Evolutionary conservation across 1,140 invertebrate genomes (phyloP).

Genomic region (Zaprionus africanus): DNA sequence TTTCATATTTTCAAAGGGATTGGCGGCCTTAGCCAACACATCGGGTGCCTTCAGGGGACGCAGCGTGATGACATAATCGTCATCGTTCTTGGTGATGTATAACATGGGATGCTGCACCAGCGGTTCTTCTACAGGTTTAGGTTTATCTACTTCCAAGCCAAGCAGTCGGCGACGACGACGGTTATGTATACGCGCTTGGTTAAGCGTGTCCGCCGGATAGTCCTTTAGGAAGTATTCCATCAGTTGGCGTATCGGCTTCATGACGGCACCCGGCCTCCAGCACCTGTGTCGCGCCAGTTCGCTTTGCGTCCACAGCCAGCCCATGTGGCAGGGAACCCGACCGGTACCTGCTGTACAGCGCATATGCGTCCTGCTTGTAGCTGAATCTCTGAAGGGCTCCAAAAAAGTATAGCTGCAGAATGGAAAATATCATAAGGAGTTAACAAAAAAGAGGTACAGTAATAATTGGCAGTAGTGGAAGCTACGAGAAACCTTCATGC

Average conservation of each 20-base stretch:
- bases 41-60: conserved; percentile 71
- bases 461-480: background rate
- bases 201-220: conserved; percentile 60
- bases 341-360: background rate
- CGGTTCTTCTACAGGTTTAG: background rate
- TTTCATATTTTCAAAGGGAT: conserved; percentile 75
- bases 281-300: conserved; percentile 58
- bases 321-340: conserved; percentile 72
- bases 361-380: background rate
- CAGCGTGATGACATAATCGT: conserved; percentile 73
- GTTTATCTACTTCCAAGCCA: background rate
- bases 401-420: conserved; percentile 29
- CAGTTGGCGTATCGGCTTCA: conserved; percentile 66
- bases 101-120: conserved; percentile 74
- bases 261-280: conserved; percentile 76
- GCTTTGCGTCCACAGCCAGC: conserved; percentile 74
- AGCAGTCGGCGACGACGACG: background rate
- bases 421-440: background rate
- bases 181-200: conserved; percentile 53
- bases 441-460: background rate
- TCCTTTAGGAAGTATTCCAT: conserved; percentile 76
- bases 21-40: conserved; percentile 50
- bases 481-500: no score
- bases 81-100: conserved; percentile 70
- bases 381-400: background rate